These are phyloP conservation scores for Hepsetus odoe DNA, from an alignment of 2,113 vertebrate species.

Conservation along the genomic window DNA sequence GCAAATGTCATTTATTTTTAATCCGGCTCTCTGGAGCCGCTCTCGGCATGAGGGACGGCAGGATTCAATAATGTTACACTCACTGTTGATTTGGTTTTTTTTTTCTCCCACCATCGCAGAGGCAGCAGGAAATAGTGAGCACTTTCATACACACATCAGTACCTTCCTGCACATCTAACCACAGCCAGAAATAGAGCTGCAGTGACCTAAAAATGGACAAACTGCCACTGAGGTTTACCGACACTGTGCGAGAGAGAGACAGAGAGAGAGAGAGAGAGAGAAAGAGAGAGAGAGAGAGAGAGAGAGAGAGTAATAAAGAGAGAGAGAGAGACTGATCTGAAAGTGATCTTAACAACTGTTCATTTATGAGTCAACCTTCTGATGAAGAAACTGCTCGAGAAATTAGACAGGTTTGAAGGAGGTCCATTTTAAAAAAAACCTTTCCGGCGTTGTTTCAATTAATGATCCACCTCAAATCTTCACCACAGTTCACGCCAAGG, in stretches of 20 bases:
- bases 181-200: constrained; percentile 51
- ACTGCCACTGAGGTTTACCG: constrained; percentile 46
- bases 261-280: not conserved
- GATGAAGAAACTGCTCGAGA: constrained; percentile 35
- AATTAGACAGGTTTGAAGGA: not conserved
- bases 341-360: constrained; percentile 46
- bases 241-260: not conserved
- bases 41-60: not conserved
- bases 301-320: not conserved
- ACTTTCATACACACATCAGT: constrained; percentile 24
- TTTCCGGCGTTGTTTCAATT: constrained; percentile 16
- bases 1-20: constrained; percentile 35
- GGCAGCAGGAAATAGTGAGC: constrained; percentile 40
- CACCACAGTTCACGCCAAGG: not conserved
- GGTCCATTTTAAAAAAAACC: not conserved
- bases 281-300: not conserved
- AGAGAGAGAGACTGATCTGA: constrained; percentile 8
- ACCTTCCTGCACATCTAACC: constrained; percentile 52
- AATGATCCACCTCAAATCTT: not conserved
- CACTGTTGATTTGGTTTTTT: constrained; percentile 19
- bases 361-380: constrained; percentile 28
- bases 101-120: not conserved
- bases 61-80: constrained; percentile 9
- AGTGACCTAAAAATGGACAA: constrained; percentile 52
- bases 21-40: constrained; percentile 13